Base-by-base conservation (phyloP, 1,140 invertebrate genomes). In the Polypedilum vanderplanki region DNA sequence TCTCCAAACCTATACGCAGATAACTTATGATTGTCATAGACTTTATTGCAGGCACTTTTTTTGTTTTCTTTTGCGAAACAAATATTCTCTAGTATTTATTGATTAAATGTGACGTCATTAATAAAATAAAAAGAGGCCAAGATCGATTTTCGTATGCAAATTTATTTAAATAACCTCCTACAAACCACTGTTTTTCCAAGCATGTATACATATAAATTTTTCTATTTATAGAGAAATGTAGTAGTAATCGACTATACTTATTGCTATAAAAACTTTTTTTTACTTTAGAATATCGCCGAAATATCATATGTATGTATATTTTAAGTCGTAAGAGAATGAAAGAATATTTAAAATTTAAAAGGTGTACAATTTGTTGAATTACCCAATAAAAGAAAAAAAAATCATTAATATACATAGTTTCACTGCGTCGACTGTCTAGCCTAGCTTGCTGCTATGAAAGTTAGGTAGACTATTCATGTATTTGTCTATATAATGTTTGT, bases 331-430 rank as follows among this genome's bases (percentile, higher is more conserved):
- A 33, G 24, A 33, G 24, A n/a, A n/a, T n/a, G n/a, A 33, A 33
- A 33, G 24, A 33, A 57, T 57, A 57, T 57, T 57, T 57, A 70
- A 70, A 70, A 70, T 70, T 70, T 70, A 22, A 70, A 70, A 9
- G 65, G 65, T 70, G 65, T 70, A 22, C 65, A 70, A 70, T 70
- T 70, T 70, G 65, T 70, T 70, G 65, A 70, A 20, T 70, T 70
- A 22, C 65, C 65, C 8, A 70, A 70, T 20, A 70, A 70, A 70
- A 20, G 65, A 18, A 70, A 17, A 17, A n/a, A 70, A 70, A 18
- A 70, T 18, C 20, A 70, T 70, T 70, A 70, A 70, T 57, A 70
- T 33, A 33, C 24, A 33, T 70, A 22, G 65, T 22, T 70, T 18
- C 20, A 3, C 65, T 70, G 65, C 65, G 65, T 70, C 65, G 17